phyloP scores from a whole-genome alignment of 2,888 invertebrate genomes.

The Imbricaverruca yamaguchii region DNA sequence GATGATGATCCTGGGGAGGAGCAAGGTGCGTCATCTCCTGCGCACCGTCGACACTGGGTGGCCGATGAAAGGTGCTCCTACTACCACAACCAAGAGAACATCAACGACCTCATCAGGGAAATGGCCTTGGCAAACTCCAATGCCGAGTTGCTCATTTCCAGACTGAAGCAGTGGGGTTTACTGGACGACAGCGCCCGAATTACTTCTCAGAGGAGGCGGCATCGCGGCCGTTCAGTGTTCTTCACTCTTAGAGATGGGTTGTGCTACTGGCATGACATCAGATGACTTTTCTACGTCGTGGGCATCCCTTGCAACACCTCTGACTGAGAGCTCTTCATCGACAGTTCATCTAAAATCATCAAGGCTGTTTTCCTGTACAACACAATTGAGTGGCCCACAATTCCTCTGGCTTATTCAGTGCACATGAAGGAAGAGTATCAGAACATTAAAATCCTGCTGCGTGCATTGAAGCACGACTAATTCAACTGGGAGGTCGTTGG shows the following conservation, averaged over 20 bases:
- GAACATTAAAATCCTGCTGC: constrained; percentile 35
- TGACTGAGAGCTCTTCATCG: too few relatives aligned
- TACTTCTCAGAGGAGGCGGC: neutral
- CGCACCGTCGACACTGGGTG: too few relatives aligned
- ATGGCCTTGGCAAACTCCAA: too few relatives aligned
- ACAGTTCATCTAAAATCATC: constrained; percentile 20
- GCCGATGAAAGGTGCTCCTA: neutral
- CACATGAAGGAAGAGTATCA: constrained; percentile 37
- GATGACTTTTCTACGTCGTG: neutral
- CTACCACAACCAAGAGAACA: neutral
- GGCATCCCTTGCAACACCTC: too few relatives aligned
- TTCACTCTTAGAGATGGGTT: constrained; percentile 21
- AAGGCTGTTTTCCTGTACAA: constrained; percentile 34
- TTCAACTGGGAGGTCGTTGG: constrained; percentile 35
- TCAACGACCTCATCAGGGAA: neutral
- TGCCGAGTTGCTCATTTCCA: too few relatives aligned
- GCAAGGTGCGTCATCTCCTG: too few relatives aligned
- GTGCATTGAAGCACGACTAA: constrained; percentile 26
- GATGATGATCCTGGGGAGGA: too few relatives aligned
- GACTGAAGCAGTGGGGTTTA: too few relatives aligned
- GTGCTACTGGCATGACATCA: neutral
- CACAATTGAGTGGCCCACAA: constrained; percentile 35
- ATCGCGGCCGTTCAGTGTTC: neutral
- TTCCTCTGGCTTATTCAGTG: constrained; percentile 38
- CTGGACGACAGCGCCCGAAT: neutral